Percentiles rank a stretch among this genome's conserved stretches.
Evolutionary conservation across 1,140 invertebrate genomes (phyloP).

Genomic region (Linepithema humile): DNA sequence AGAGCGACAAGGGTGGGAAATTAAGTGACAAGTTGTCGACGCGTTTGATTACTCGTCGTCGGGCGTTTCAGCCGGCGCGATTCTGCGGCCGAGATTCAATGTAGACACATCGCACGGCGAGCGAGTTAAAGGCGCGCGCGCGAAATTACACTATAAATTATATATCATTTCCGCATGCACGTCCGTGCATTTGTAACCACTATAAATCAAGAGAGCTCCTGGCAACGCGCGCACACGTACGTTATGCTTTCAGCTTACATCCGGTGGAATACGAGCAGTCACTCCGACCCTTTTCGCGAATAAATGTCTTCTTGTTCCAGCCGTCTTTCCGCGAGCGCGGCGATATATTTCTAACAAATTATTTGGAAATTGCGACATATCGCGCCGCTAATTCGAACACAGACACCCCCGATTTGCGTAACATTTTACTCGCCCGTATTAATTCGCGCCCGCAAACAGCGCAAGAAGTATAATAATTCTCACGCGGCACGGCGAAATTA

Average conservation of each 20-base stretch:
- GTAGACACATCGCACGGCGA: slow-evolving; percentile 15
- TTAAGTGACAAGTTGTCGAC: slow-evolving; percentile 5
- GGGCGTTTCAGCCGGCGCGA: not conserved
- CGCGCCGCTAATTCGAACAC: too few relatives aligned
- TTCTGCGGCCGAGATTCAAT: slow-evolving; percentile 19
- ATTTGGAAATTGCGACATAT: slow-evolving; percentile 34
- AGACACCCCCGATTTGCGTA: too few relatives aligned
- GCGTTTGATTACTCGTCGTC: not conserved
- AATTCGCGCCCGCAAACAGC: too few relatives aligned
- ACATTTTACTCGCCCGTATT: not conserved
- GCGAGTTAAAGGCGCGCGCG: slow-evolving; percentile 41
- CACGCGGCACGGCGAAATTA: not conserved
- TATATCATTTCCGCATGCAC: slow-evolving; percentile 56
- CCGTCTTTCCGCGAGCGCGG: not conserved
- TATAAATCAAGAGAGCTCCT: slow-evolving; percentile 46
- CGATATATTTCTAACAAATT: slow-evolving; percentile 47
- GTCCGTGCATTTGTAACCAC: slow-evolving; percentile 53
- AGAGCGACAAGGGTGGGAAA: not conserved
- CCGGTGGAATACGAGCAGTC: slow-evolving; percentile 44
- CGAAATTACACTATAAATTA: slow-evolving; percentile 55
- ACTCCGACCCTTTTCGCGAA: not conserved
- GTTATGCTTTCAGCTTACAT: slow-evolving; percentile 55
- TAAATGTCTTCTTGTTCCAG: slow-evolving; percentile 44
- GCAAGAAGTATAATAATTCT: too few relatives aligned
- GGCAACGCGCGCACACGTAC: slow-evolving; percentile 39